A percentile compares a stretch with the other conserved stretches of the same genome.
Conservation (phyloP, 2,113 vertebrate species). For the Struthio camelus region DNA sequence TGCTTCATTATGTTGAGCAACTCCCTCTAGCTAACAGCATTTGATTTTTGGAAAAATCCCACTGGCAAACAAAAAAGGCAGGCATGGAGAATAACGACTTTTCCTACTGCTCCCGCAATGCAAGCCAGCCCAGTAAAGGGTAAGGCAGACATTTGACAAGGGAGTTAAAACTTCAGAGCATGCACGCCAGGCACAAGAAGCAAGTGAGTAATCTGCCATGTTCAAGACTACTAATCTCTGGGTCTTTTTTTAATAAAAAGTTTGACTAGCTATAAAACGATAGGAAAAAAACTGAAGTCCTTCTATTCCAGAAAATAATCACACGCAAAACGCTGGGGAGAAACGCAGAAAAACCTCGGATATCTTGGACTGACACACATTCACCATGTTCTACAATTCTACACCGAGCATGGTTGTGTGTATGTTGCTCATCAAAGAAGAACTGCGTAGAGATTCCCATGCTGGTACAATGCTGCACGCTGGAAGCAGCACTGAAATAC, state of each 20-base stretch:
- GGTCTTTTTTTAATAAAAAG: not conserved
- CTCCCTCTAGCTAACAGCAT: not conserved
- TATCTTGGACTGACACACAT: not conserved
- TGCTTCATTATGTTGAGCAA: fast-evolving
- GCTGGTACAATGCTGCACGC: not conserved
- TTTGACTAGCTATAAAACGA: not conserved
- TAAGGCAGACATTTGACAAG: fast-evolving
- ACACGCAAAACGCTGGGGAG: not conserved
- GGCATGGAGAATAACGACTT: not conserved
- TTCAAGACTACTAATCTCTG: not conserved
- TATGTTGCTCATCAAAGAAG: not conserved
- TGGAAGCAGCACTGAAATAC: conserved; percentile 7
- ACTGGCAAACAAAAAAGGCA: not conserved
- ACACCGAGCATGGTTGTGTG: not conserved
- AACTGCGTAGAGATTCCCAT: not conserved
- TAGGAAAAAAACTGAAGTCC: not conserved
- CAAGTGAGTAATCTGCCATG: not conserved
- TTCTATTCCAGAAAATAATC: not conserved
- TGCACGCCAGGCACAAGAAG: not conserved
- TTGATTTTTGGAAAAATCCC: not conserved
- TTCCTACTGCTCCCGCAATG: not conserved
- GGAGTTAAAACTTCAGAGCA: not conserved
- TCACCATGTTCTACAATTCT: not conserved
- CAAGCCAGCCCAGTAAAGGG: not conserved
- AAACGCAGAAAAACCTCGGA: not conserved